Evolutionary conservation across 1,140 invertebrate genomes (phyloP).

Genomic region (Coelopa frigida): DNA sequence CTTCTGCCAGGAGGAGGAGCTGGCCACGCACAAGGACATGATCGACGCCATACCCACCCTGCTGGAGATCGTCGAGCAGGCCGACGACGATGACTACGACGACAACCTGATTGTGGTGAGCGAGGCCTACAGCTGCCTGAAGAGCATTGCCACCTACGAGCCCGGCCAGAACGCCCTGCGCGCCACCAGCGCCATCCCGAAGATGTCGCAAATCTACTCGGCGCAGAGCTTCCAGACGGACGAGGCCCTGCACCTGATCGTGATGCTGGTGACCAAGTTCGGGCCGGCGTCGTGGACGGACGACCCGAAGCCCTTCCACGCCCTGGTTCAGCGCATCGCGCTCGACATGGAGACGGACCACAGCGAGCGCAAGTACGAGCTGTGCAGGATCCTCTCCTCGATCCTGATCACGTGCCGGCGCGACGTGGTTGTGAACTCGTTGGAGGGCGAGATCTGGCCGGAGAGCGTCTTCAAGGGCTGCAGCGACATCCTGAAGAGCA

Average conservation of each 20-base stretch:
- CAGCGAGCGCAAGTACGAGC: conserved; percentile 78
- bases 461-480: conserved; percentile 69
- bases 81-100: conserved; percentile 72
- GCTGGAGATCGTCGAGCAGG: conserved; percentile 70
- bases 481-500: conserved; percentile 74
- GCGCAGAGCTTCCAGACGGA: conserved; percentile 81
- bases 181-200: conserved; percentile 65
- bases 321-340: conserved; percentile 74
- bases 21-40: conserved; percentile 75
- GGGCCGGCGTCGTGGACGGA: conserved; percentile 65
- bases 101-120: conserved; percentile 81
- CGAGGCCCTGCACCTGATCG: conserved; percentile 71
- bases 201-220: conserved; percentile 76
- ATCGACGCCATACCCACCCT: conserved; percentile 71
- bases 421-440: conserved; percentile 52
- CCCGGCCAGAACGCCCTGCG: conserved; percentile 69
- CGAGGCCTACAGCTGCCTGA: conserved; percentile 77
- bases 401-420: conserved; percentile 66
- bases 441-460: conserved; percentile 68
- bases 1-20: conserved; percentile 70
- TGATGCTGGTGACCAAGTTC: conserved; percentile 60
- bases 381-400: conserved; percentile 67
- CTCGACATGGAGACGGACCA: conserved; percentile 82
- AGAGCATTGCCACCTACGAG: conserved; percentile 64
- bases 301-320: conserved; percentile 66